A percentile compares a stretch with the other conserved stretches of the same genome.
Evolutionary conservation across 2,797 vertebrate species (phyloP).

Genomic region (Tapirus indicus): DNA sequence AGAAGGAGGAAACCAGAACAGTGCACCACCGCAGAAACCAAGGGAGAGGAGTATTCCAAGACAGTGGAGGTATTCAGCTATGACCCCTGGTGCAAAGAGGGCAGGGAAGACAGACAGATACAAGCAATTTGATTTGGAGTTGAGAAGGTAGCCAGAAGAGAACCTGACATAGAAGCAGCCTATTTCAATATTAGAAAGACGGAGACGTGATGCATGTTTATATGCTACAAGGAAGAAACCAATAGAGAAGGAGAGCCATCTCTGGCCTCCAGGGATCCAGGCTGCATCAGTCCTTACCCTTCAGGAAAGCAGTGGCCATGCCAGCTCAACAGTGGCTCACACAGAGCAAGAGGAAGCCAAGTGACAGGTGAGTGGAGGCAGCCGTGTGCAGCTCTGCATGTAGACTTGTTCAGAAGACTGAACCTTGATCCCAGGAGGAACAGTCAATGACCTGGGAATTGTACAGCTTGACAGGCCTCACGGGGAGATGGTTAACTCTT

Average conservation of each 20-base stretch:
- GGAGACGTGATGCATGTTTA: accelerated
- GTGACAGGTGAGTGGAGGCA: background rate
- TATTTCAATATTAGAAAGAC: background rate
- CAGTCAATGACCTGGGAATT: background rate
- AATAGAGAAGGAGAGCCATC: background rate
- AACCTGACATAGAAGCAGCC: background rate
- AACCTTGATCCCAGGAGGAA: background rate
- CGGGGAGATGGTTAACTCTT: background rate
- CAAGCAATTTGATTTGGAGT: background rate
- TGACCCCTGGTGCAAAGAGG: background rate
- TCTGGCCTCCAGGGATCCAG: background rate
- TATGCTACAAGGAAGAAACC: background rate
- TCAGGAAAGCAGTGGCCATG: background rate
- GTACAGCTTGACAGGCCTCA: background rate
- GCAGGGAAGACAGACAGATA: background rate
- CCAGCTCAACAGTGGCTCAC: background rate
- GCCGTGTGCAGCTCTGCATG: background rate
- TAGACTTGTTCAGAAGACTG: background rate
- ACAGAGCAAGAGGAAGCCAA: background rate
- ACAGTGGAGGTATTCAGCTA: background rate
- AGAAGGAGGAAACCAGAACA: background rate
- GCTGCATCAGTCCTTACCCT: background rate
- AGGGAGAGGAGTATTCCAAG: too few relatives aligned
- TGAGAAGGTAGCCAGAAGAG: background rate
- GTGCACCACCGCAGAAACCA: background rate